Percentiles rank a stretch among this genome's conserved stretches.
Evolutionary conservation across 2,888 invertebrate species (phyloP).

Genomic region (Leptarthrus brevirostris): DNA sequence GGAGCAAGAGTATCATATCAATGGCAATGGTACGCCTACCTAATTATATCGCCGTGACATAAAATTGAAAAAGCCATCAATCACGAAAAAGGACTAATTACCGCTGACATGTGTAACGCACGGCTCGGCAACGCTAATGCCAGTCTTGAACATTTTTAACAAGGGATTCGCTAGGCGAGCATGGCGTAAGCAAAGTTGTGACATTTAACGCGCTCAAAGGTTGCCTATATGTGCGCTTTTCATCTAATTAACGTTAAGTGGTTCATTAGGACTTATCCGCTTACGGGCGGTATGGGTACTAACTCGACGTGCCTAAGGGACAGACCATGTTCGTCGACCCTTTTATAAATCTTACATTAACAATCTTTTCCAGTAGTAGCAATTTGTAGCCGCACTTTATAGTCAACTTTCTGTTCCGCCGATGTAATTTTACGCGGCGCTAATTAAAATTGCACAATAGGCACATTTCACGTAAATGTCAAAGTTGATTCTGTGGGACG

Average conservation of each 20-base stretch:
- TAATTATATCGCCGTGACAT: conserved; percentile 48
- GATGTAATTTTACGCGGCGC: conserved; percentile 4
- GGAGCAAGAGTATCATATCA: conserved; percentile 28
- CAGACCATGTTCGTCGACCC: background rate
- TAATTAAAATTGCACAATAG: conserved; percentile 16
- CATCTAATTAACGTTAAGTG: conserved; percentile 55
- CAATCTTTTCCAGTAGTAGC: conserved; percentile 18
- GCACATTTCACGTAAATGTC: background rate
- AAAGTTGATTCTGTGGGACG: too few species aligned
- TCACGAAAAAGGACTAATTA: conserved; percentile 55
- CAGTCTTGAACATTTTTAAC: conserved; percentile 24
- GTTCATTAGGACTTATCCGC: conserved; percentile 49
- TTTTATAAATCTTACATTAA: conserved; percentile 29
- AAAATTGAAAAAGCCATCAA: conserved; percentile 54
- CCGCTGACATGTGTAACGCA: conserved; percentile 53
- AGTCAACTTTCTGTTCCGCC: too few species aligned
- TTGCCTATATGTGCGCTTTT: conserved; percentile 47
- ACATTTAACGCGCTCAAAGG: conserved; percentile 40
- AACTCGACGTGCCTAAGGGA: background rate
- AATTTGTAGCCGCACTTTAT: conserved; percentile 7
- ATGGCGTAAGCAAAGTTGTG: conserved; percentile 16
- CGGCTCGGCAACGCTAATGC: background rate
- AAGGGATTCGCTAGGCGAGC: background rate
- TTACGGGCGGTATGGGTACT: conserved; percentile 19
- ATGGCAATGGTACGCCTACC: conserved; percentile 12